Percentiles rank a stretch among this genome's conserved stretches.
These are phyloP conservation scores for Phallusia fumigata DNA, from an alignment of 23 tunicate species.

Conservation along the genomic window DNA sequence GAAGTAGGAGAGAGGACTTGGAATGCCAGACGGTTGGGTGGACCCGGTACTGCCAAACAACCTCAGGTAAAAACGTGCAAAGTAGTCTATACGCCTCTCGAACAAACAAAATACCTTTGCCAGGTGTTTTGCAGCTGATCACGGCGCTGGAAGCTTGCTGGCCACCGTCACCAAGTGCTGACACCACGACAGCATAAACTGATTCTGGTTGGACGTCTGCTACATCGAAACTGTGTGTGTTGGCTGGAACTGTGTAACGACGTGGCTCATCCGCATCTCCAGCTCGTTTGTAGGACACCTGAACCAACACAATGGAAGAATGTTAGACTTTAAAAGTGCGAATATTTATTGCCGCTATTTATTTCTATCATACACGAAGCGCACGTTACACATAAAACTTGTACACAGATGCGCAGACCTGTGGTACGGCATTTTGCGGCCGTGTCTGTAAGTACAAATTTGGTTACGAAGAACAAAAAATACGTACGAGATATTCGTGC, in stretches of 20 bases:
- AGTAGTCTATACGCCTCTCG: neutral
- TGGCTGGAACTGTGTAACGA: constrained; percentile 67
- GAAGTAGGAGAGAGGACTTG: constrained; percentile 96
- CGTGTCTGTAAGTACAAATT: too few species aligned
- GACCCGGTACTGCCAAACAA: constrained; percentile 33
- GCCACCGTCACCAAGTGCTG: constrained; percentile 86
- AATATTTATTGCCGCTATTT: neutral
- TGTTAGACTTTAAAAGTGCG: neutral
- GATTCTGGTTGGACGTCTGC: constrained; percentile 72
- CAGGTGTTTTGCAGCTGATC: constrained; percentile 83
- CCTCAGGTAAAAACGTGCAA: neutral
- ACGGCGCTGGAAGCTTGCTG: constrained; percentile 90
- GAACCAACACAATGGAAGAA: neutral
- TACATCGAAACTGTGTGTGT: constrained; percentile 38
- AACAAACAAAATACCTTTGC: constrained; percentile 56
- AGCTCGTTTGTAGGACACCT: constrained; percentile 90
- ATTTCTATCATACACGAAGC: too few species aligned
- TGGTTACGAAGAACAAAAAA: neutral
- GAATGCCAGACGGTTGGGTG: constrained; percentile 95
- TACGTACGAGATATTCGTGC: constrained; percentile 81
- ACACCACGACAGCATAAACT: constrained; percentile 84
- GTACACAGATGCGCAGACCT: too few species aligned
- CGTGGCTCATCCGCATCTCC: constrained; percentile 70
- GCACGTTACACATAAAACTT: too few species aligned
- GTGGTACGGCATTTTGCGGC: too few species aligned